Evolutionary conservation across 1,140 invertebrate species (phyloP).

Genomic region (Nasonia giraulti): DNA sequence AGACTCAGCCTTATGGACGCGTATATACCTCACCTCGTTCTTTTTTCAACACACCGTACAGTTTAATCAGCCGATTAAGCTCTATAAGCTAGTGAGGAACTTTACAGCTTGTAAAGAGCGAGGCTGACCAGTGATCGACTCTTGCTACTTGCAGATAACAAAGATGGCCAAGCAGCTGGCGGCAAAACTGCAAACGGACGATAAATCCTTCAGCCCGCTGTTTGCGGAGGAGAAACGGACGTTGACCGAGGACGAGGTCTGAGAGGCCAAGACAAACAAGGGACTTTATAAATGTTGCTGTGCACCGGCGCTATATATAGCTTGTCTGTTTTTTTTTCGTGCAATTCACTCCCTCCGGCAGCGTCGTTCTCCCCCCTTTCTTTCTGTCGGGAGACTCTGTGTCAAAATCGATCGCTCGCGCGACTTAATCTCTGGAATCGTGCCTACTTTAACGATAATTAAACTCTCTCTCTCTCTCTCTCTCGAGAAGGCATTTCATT

Average conservation of each 20-base stretch:
- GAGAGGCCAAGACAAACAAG: slow-evolving; percentile 1
- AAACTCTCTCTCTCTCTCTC: neutral
- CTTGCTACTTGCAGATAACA: slow-evolving; percentile 35
- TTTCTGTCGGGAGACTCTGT: no score
- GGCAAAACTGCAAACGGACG: slow-evolving; percentile 19
- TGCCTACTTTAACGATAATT: slow-evolving; percentile 3
- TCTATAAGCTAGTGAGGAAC: no score
- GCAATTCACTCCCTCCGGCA: no score
- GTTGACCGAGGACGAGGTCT: slow-evolving; percentile 63
- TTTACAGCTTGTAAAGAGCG: no score
- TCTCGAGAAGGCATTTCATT: neutral
- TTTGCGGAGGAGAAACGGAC: slow-evolving; percentile 40
- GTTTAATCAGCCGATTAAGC: no score
- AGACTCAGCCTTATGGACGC: no score
- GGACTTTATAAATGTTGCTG: no score
- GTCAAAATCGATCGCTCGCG: no score
- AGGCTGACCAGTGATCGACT: neutral
- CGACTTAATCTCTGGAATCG: neutral
- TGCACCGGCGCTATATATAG: neutral
- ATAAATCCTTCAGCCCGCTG: neutral
- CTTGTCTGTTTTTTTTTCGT: neutral
- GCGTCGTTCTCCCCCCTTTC: no score
- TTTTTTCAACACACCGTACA: neutral
- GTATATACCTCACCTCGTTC: no score
- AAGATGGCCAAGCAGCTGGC: slow-evolving; percentile 36